phyloP scores from a whole-genome alignment of 2,888 invertebrate species.

The Plagiodera versicolora region DNA sequence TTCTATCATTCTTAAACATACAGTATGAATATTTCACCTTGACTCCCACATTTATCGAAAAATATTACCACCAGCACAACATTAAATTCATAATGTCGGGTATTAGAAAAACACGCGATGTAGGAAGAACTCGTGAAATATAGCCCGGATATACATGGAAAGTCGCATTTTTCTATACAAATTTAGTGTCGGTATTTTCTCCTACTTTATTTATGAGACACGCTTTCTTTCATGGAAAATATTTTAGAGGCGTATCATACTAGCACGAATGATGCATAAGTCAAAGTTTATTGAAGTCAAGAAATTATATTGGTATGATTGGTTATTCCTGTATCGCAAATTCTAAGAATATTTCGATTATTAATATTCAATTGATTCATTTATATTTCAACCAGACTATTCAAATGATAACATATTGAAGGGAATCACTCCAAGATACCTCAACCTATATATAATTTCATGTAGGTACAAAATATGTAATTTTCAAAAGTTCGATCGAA shows the following conservation, averaged over 20 bases:
- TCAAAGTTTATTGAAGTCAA: not conserved
- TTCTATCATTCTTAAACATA: too few relatives aligned
- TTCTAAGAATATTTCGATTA: too few relatives aligned
- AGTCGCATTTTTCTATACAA: constrained; percentile 14
- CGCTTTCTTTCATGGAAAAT: not conserved
- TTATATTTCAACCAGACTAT: too few relatives aligned
- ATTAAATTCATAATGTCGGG: constrained; percentile 14
- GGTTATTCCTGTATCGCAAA: too few relatives aligned
- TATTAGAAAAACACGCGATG: constrained; percentile 15
- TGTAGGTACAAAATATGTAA: too few relatives aligned
- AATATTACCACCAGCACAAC: not conserved
- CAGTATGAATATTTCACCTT: not conserved
- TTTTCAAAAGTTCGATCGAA: too few relatives aligned
- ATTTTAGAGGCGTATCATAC: not conserved
- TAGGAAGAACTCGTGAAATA: constrained; percentile 11
- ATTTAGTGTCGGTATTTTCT: constrained; percentile 17
- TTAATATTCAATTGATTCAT: too few relatives aligned
- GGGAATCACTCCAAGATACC: too few relatives aligned
- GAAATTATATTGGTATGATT: not conserved
- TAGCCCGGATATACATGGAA: not conserved
- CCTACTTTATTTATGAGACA: not conserved
- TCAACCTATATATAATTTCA: too few relatives aligned
- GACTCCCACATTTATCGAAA: not conserved
- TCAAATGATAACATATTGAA: too few relatives aligned
- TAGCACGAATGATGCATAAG: not conserved